Base-by-base conservation (phyloP, 1,140 invertebrate genomes). In the Pomacea maculata region DNA sequence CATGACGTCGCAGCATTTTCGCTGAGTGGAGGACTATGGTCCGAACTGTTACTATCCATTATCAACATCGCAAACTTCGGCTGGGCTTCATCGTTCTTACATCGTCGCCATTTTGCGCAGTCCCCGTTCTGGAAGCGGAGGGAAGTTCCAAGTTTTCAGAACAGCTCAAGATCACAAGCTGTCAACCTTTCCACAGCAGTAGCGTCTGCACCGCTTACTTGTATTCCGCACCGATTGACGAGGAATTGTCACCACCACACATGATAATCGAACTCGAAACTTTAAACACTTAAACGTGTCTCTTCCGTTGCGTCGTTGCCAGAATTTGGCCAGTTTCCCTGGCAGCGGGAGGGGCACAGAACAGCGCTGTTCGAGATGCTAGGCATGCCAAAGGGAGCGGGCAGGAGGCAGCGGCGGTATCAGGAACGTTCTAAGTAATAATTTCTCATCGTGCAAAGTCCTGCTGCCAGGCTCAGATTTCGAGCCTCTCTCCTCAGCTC, bases 21-120 rank as follows among this genome's bases (percentile, higher is more conserved):
- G 68, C 84, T 85, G 10, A 80, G 72, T 15, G 84, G 80, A 25
- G 82, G 82, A 64, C 84, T 85, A 64, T 82, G 82, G 64, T 84
- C 84, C 21, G 83, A 83, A 29, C 77, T 82, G 34, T 74, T 76
- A 65, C 83, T 80, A 78, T 84, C 82, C 84, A 85, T 85, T 11
- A 75, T 80, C 67, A 67, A 65, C 76, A 76, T 78, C 77, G 61
- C 75, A 72, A 25, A 72, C n/a, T 63, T 64, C 74, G 63, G n/a
- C 64, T 77, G 61, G 67, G 15, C 64, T 65, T 63, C 61, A 29
- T 67, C 52, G 29, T 17, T 14, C 45, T 55, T 8, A n/a, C 73
- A 52, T 17, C 12, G 52, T 77, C 75, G 75, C 75, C 64, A 77
- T 77, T 65, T 77, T 77, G 75, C 75, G 75, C 75, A 77, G n/a